These are phyloP conservation scores for Psophia crepitans DNA, from an alignment of 2,113 vertebrate genomes.

Conservation along the genomic window DNA sequence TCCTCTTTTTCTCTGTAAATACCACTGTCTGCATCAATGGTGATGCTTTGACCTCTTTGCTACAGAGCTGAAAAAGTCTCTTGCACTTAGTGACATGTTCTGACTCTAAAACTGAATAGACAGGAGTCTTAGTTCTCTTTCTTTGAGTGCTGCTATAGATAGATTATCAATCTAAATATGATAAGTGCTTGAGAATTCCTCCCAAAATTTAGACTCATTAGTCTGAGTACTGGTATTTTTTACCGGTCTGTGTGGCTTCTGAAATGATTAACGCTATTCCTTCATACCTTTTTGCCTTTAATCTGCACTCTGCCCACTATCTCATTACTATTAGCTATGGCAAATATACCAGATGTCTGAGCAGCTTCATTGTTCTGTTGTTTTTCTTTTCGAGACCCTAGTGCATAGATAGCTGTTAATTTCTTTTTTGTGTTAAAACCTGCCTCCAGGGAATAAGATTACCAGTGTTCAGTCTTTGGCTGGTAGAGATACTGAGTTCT, in stretches of 20 bases:
- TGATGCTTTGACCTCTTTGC: constrained; percentile 43
- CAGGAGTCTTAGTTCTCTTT: constrained; percentile 37
- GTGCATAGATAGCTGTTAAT: constrained; percentile 28
- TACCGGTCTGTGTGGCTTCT: not conserved
- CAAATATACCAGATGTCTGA: constrained; percentile 35
- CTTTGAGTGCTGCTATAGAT: not conserved
- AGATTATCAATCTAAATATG: not conserved
- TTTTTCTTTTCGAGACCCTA: constrained; percentile 18
- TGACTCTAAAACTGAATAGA: constrained; percentile 17
- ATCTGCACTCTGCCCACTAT: not conserved
- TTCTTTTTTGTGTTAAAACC: constrained; percentile 46
- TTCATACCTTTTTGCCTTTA: constrained; percentile 14
- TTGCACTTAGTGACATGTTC: constrained; percentile 49
- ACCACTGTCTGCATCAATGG: not conserved
- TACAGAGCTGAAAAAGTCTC: constrained; percentile 28
- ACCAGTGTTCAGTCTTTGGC: not conserved
- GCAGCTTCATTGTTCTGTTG: constrained; percentile 38
- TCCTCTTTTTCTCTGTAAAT: constrained; percentile 30
- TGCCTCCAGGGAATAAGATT: not conserved
- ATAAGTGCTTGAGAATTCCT: not conserved
- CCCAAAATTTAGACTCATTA: not conserved
- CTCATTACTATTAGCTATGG: constrained; percentile 8
- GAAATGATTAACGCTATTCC: not conserved
- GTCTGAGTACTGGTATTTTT: not conserved
- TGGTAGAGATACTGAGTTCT: not conserved